Evolutionary conservation across 2,797 vertebrate genomes (phyloP), one percentile per base, ranked within the genome.

Genomic region (Menidia menidia): DNA sequence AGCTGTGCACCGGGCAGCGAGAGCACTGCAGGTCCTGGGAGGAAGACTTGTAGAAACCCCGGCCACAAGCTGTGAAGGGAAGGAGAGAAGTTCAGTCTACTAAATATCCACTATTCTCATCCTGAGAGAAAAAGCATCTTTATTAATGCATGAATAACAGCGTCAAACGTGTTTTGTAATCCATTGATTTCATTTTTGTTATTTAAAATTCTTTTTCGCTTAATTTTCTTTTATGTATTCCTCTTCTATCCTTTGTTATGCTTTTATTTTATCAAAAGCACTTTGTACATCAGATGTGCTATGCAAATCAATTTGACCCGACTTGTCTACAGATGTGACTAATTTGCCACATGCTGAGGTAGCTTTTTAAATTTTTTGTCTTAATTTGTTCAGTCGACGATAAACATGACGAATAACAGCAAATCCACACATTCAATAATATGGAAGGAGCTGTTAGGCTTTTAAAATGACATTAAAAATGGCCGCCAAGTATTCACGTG

Each of bases 1-100:
- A 98, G 88, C 97, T 99, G 92, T 99, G 98, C 33, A 94, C 95
- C 0, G 98, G 98, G 76, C 97, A 99, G 14, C 97, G 96, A 54
- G 98, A 98, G 71, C 98, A 99, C 90, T 98, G 97, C 30, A 99
- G 95, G 87, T 99, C 98, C 94, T 98, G 98, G 32, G 97, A 99
- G 60, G 97, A 98, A 35, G 96, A 98, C 92, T 99, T 99, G 94
- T 98, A 99, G 95, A 98, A 98, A 61, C 97, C 97, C 71, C 96
- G 96, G 31, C 97, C 95, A 74, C 98, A 99, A 19, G 98, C 98
- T 99, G 90, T 11, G n/a, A 69, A 2, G 58, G 25, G 0, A 48
- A 60, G 32, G 1, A 41, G 16, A 30, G 53, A 3, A 2, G 31
- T 4, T 12, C 14, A 44, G 45, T 65, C 15, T 31, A 47, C 15